Conservation (phyloP, 2,113 vertebrate species). For the Phylloscopus trochiloides region DNA sequence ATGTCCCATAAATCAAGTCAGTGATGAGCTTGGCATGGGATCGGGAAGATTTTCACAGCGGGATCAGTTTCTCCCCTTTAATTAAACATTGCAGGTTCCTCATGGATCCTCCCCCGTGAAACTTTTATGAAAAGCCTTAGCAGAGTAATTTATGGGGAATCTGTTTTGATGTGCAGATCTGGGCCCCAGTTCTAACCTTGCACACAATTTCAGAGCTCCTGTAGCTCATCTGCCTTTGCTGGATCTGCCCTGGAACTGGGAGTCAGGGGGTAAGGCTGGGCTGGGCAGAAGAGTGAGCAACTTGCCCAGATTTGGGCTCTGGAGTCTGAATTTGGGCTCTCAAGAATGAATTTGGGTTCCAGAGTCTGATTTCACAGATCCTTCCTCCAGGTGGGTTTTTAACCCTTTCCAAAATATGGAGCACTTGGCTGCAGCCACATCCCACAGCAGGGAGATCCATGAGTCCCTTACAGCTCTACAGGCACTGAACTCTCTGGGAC, state of each 20-base stretch:
- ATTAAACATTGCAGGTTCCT: conserved; percentile 26
- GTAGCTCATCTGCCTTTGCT: neutral
- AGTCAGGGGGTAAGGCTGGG: neutral
- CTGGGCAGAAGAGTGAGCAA: neutral
- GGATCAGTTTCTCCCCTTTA: conserved; percentile 19
- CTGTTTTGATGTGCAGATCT: conserved; percentile 12
- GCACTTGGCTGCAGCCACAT: neutral
- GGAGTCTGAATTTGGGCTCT: too few relatives aligned
- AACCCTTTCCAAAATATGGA: neutral
- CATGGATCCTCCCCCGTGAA: neutral
- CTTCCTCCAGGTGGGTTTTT: neutral
- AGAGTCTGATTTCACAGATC: neutral
- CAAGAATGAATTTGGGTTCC: neutral
- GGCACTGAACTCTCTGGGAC: neutral
- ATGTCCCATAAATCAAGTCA: neutral
- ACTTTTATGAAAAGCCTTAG: neutral
- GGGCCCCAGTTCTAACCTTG: neutral
- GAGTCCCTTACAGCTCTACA: accelerated
- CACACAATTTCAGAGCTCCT: neutral
- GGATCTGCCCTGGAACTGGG: neutral
- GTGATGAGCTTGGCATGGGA: conserved; percentile 1
- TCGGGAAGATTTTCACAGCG: neutral
- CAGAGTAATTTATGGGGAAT: conserved; percentile 10
- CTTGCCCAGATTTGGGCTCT: neutral
- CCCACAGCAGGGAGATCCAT: neutral